Evolutionary conservation across 2,797 vertebrate species (phyloP).

Genomic region (Lerista edwardsae): DNA sequence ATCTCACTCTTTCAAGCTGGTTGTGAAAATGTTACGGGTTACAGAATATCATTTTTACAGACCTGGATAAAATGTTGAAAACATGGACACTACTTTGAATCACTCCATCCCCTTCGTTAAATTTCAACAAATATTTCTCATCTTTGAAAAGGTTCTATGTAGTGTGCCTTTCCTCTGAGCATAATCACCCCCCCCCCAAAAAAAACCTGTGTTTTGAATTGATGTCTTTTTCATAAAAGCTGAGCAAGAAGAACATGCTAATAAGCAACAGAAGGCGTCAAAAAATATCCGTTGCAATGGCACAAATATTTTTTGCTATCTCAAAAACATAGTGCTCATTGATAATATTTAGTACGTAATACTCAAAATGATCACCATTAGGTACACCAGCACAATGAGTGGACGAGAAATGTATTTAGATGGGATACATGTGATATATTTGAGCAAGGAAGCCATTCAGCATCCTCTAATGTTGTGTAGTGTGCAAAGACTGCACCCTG

Average conservation of each 20-base stretch:
- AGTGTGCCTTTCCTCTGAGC: neutral
- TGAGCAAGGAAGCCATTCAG: neutral
- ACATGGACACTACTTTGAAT: neutral
- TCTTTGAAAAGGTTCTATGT: neutral
- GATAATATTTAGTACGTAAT: neutral
- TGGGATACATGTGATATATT: neutral
- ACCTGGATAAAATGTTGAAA: too few relatives aligned
- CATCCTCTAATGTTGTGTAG: rapidly evolving
- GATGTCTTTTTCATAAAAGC: slow-evolving; percentile 3
- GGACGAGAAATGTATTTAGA: neutral
- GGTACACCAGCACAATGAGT: slow-evolving; percentile 22
- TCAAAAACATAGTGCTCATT: neutral
- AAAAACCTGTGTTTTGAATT: neutral
- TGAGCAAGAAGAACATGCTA: slow-evolving; percentile 31
- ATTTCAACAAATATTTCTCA: neutral
- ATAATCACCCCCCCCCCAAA: neutral
- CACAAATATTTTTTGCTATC: neutral
- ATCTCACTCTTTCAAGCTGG: neutral
- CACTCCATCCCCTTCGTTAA: too few relatives aligned
- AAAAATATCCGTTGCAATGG: neutral
- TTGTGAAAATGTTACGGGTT: neutral
- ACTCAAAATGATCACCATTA: slow-evolving; percentile 1
- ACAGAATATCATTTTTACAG: neutral
- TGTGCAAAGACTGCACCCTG: slow-evolving; percentile 68
- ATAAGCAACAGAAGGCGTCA: slow-evolving; percentile 23